Evolutionary conservation across 2,113 vertebrate genomes (phyloP).

Genomic region (Malurus alboscapulatus): DNA sequence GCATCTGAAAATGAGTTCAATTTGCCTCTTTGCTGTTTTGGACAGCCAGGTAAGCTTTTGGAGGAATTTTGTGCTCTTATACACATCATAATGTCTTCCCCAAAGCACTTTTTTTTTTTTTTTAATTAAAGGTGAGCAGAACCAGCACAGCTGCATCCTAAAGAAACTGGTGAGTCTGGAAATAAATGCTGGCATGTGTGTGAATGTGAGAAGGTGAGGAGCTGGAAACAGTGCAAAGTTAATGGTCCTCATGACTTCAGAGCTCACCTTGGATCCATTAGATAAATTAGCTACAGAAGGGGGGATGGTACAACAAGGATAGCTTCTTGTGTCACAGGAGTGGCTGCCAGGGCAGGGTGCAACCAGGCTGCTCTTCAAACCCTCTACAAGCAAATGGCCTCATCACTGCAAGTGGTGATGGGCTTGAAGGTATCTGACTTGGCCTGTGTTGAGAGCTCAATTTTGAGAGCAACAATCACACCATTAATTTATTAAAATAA

Average conservation of each 20-base stretch:
- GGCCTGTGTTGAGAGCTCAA: background rate
- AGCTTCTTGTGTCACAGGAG: background rate
- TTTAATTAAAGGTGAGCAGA: background rate
- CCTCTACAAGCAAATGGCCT: background rate
- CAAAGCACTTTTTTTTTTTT: no score
- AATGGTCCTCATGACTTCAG: background rate
- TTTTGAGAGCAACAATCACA: background rate
- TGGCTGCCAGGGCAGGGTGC: rapidly evolving
- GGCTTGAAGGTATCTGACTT: background rate
- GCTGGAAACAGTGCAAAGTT: background rate
- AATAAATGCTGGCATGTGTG: background rate
- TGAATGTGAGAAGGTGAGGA: background rate
- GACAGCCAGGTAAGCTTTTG: background rate
- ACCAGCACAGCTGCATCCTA: background rate
- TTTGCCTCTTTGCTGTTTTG: background rate
- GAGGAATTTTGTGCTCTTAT: background rate
- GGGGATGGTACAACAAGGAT: no score
- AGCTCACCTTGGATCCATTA: background rate
- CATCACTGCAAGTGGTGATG: background rate
- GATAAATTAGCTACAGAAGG: background rate
- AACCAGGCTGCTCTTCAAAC: background rate
- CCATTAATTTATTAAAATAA: background rate
- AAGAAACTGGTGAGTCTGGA: background rate
- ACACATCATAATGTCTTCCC: background rate
- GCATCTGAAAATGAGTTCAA: background rate